Base-by-base conservation (phyloP, 37 sponge, comb jelly and placozoan genomes). In the Corticium candelabrum region DNA sequence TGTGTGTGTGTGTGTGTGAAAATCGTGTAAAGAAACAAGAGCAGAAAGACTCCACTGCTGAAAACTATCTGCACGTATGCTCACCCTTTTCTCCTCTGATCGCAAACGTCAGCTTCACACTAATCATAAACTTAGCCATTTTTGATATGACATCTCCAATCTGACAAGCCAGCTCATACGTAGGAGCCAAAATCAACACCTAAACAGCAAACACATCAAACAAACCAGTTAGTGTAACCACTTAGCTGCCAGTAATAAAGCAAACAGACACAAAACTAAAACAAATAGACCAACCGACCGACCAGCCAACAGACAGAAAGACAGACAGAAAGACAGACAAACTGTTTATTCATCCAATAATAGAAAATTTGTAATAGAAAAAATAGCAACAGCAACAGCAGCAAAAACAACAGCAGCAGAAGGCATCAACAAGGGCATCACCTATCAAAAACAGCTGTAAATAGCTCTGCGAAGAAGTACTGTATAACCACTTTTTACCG, bases 111-210 rank as follows among this genome's bases (percentile, higher is more conserved):
- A 94, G 40, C 36, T 74, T 74, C 33, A 97, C 74, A 15, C 86
- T 81, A 1, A 84, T 69, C 40, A 40, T 70, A 39, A 82, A 94
- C 69, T 91, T 83, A 1, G 81, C 83, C 94, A 93, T 93, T 57
- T 87, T 37, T 27, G 5, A 7, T 40, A 3, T 3, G 30, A 85
- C 86, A 33, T 85, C 82, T 37, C 99, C 99, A 33, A 86, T 97
- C 73, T 97, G 94, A 34, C 76, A 41, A 15, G 99, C 92, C 39
- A 94, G 87, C 69, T 97, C 99, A 83, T 86, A 91, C 30, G 94
- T 97, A 1, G 99, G 94, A 29, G 99, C 89, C 38, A 97, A 80
- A 43, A 92, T 89, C 0, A 96, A 40, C 15, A 86, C 89, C 91
- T 94, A 74, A 3, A 41, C n/a, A 11, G 40, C 35, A 56, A 37